Evolutionary conservation across 2,888 invertebrate genomes (phyloP).

Genomic region (Tanytarsus gracilentus): DNA sequence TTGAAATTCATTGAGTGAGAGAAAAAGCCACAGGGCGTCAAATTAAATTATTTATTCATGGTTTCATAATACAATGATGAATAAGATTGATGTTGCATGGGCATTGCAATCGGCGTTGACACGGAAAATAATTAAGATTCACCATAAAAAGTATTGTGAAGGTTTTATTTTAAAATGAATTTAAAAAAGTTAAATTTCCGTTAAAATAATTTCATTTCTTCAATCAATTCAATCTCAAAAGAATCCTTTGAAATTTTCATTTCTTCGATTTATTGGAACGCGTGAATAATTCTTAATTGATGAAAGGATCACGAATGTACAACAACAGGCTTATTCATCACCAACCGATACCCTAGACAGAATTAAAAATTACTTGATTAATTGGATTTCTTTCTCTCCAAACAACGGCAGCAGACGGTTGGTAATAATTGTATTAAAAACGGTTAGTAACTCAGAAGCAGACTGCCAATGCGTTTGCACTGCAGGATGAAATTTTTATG

Average conservation of each 20-base stretch:
- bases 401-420: not conserved
- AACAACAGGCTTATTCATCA: not conserved
- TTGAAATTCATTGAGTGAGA: not conserved
- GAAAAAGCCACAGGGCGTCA: not conserved
- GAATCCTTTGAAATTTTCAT: not conserved
- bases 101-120: too few species aligned
- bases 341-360: not conserved
- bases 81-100: not conserved
- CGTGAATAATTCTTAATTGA: conserved; percentile 14
- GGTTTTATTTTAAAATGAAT: too few species aligned
- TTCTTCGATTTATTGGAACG: conserved; percentile 1
- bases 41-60: not conserved
- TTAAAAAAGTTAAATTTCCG: too few species aligned
- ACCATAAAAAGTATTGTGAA: too few species aligned
- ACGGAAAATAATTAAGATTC: too few species aligned
- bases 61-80: too few species aligned
- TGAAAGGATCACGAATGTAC: conserved; percentile 8
- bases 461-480: conserved; percentile 1
- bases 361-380: conserved; percentile 13
- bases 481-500: not conserved
- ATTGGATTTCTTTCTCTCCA: conserved; percentile 3
- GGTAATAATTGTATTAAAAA: too few species aligned
- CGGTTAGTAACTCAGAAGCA: conserved; percentile 19
- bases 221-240: not conserved
- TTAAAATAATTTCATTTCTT: not conserved